Base-by-base conservation (phyloP, 2,113 vertebrate genomes). In the Notarius quadriscutis region DNA sequence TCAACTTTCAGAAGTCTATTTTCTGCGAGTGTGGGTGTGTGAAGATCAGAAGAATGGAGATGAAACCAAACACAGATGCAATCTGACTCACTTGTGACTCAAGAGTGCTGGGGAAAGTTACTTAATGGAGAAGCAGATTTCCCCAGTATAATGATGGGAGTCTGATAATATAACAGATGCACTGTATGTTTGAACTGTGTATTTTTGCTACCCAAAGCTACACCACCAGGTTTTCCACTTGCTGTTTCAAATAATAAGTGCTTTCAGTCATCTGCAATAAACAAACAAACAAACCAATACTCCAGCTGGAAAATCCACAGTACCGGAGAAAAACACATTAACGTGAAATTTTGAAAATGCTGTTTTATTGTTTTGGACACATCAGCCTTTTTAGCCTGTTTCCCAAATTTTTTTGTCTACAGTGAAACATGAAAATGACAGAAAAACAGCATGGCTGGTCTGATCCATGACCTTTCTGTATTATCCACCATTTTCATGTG, bases 41-140 rank as follows among this genome's bases (percentile, higher is more conserved):
- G 53, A 77, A 80, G 74, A 87, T 84, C 48, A 80, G 60, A 81
- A 62, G 80, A 89, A 75, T 81, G 72, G 85, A 88, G 86, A 87
- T 80, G 85, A 86, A 86, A 41, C 18, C 67, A 67, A 84, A 89
- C 71, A 77, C 75, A 50, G 67, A 86, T 30, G 63, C 60, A 55
- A 27, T 62, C 84, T 69, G n/a, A 82, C 78, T 81, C 67, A 75
- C 7, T 79, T 34, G 20, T 48, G 62, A 74, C 67, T 74, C 53
- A 72, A 83, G 50, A 57, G 50, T 20, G 50, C 58, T 14, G 27
- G 69, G 60, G 58, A 78, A 84, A 50, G 55, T 79, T 48, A 50
- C 30, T 87, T 87, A 51, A 79, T 57, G 74, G n/a, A 69, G 83
- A 84, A 81, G 65, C 30, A 58, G 65, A 72, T 87, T 60, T 72